These are phyloP conservation scores for Augochlora pura DNA, from an alignment of 1,140 invertebrate species.

Conservation along the genomic window DNA sequence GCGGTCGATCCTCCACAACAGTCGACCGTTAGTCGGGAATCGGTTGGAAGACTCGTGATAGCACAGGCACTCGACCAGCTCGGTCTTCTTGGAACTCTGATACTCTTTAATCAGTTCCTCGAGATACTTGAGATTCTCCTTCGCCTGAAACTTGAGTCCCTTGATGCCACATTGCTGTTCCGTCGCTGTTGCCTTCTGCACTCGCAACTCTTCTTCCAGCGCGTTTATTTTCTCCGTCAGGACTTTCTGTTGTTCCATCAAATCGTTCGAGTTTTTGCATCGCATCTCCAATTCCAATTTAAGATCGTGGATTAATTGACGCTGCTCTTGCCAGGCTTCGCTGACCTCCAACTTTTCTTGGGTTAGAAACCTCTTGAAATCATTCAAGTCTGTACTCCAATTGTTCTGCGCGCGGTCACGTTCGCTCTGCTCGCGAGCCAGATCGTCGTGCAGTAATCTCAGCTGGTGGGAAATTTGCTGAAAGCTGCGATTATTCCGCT, in stretches of 20 bases:
- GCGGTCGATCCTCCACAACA: constrained; percentile 86
- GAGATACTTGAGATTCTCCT: constrained; percentile 62
- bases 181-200: constrained; percentile 16
- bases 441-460: constrained; percentile 46
- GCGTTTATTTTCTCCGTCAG: constrained; percentile 57
- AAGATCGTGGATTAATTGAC: constrained; percentile 67
- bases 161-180: constrained; percentile 50
- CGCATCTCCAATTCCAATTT: constrained; percentile 73
- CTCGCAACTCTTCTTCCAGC: constrained; percentile 42
- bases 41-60: constrained; percentile 4
- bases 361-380: constrained; percentile 81
- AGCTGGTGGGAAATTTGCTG: constrained; percentile 54
- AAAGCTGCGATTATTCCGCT: constrained; percentile 49
- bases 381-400: constrained; percentile 69
- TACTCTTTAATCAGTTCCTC: constrained; percentile 60
- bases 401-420: constrained; percentile 31
- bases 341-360: constrained; percentile 70
- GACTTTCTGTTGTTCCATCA: constrained; percentile 56
- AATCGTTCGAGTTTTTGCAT: constrained; percentile 68
- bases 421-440: constrained; percentile 39
- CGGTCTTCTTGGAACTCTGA: background rate
- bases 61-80: constrained; percentile 14
- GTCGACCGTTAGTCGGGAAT: constrained; percentile 78
- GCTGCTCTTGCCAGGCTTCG: constrained; percentile 73
- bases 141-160: constrained; percentile 64